Evolutionary conservation across 2,113 vertebrate genomes (phyloP), one percentile per base, ranked within the genome.

Genomic region (mouse (Mus musculus)): DNA sequence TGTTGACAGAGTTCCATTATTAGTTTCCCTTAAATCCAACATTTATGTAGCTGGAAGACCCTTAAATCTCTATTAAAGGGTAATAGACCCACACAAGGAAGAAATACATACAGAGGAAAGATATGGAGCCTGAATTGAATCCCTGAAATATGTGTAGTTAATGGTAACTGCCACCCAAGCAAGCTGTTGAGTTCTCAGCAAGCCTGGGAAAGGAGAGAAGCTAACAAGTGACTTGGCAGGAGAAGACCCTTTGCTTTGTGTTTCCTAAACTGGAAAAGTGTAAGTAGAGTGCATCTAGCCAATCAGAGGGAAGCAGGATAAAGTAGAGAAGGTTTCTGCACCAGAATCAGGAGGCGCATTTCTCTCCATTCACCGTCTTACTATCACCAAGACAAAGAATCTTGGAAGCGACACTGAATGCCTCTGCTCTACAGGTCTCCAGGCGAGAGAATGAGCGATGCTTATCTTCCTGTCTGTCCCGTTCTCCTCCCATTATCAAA

Each of bases 21-120:
- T 97, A 97, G 93, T 97, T 97, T 91, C 63, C 42, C 87, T 93
- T 94, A 95, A 96, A 97, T 97, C 86, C 91, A 95, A 77, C 95
- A 95, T 93, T 94, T 63, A 86, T 91, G 86, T 95, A 95, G 91
- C 92, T 95, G 56, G 94, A 97, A 97, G 96, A 95, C 94, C 96
- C 95, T 96, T 97, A 96, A 97, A 98, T 97, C 95, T 97, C 94
- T 97, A 96, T 96, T 97, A 97, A 95, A 1, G 84, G 88, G 86
- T 95, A 97, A 97, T 97, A 97, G 93, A 82, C 85, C 87, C 82
- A 89, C 91, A 96, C 69, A 92, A 30, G 95, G 86, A 97, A 97
- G 96, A 98, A 97, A 97, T 96, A 96, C 96, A 91, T 87, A 95
- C 49, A 76, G 85, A 93, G 81, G 69, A 96, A 96, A 46, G 76